Evolutionary conservation across 1,140 invertebrate genomes (phyloP), one percentile per base, ranked within the genome.

Genomic region (Drosophila serrata): DNA sequence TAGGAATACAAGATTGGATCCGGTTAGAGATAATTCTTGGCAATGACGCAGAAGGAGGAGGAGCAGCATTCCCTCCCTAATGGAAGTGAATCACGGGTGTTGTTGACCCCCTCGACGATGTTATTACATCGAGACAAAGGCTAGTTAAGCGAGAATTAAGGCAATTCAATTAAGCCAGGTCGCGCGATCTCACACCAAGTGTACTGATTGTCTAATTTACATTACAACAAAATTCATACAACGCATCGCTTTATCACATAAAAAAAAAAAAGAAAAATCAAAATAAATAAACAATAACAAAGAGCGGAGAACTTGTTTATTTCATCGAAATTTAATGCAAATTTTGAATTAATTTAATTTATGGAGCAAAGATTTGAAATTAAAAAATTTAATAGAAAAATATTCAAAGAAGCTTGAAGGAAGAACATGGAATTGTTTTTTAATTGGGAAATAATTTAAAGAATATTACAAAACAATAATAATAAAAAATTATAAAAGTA

Each of bases 121-220:
- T 15, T 15, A 19, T 49, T 27, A 27, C 15, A 5, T 5, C 8
- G 13, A 2, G 12, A 48, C 60, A 65, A 37, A 29, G 31, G 17
- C 24, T 46, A 67, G 17, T 48, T 31, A 11, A 22, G 13, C 31
- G 33, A 24, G 42, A 63, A 27, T 46, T 22, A 7, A 31, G 42
- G 40, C 7, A 29, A 35, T 62, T 29, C 40, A 29, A 65, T 65
- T 63, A 65, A 37, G 24, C 33, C 24, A 45, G 33, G 60, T 64
- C 59, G 60, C 63, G 33, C 35, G 24, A 48, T 45, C 19, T 42
- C 9, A 15, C 40, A 19, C 9, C 4, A 4, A 40, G 39, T 42
- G 40, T 2, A 19, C 11, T 24, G 3, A 6, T 15, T 51, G 12
- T 19, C 29, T 35, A 22, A 53, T 53, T 53, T 11, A 22, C 33